A percentile compares a stretch with the other conserved stretches of the same genome.
Conservation (phyloP, 2,797 vertebrate genomes). For the Amblyopsis hoosieri region DNA sequence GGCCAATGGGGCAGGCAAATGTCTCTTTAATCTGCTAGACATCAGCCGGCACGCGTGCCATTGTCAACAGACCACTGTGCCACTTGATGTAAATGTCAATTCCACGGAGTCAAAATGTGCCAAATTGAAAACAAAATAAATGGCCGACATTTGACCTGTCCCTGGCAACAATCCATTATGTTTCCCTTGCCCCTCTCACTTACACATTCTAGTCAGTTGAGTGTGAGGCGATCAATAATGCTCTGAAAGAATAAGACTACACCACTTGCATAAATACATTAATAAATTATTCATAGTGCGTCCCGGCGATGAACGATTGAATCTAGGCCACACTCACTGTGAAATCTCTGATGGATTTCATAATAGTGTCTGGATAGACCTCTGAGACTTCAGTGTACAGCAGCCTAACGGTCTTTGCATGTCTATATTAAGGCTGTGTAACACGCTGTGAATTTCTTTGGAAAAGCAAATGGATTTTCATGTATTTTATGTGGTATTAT, state of each 20-base stretch:
- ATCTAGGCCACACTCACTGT: conserved; percentile 69
- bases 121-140: conserved; percentile 16
- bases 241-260: conserved; percentile 62
- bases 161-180: conserved; percentile 29
- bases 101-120: conserved; percentile 29
- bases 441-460: conserved; percentile 26
- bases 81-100: conserved; percentile 54
- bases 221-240: conserved; percentile 61
- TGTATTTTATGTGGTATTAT: conserved; percentile 13
- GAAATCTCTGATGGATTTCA: conserved; percentile 61
- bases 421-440: conserved; percentile 52
- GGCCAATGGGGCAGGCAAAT: conserved; percentile 36
- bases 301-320: conserved; percentile 52
- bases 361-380: conserved; percentile 60
- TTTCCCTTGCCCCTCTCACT: conserved; percentile 15
- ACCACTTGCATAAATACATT: conserved; percentile 69
- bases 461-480: conserved; percentile 26
- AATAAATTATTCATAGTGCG: conserved; percentile 72
- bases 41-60: conserved; percentile 18
- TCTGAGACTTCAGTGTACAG: conserved; percentile 47
- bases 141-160: conserved; percentile 44
- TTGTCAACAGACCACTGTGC: conserved; percentile 5
- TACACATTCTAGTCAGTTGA: conserved; percentile 44
- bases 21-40: conserved; percentile 41
- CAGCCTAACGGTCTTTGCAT: conserved; percentile 45